Percentiles rank a stretch among this genome's conserved stretches.
Evolutionary conservation across 1,140 invertebrate species (phyloP).

Genomic region (Eubasilissa regina): DNA sequence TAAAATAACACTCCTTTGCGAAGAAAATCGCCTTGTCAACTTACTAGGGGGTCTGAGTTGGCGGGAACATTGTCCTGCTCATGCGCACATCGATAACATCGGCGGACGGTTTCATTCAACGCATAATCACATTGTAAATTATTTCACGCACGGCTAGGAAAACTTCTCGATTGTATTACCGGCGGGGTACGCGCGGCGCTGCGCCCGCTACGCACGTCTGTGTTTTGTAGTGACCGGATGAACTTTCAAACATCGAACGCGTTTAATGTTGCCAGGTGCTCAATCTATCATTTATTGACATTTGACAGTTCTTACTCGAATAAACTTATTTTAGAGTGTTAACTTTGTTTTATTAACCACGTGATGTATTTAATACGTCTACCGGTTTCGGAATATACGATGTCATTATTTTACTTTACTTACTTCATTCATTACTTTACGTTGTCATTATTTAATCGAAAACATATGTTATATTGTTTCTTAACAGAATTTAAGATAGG

Average conservation of each 20-base stretch:
- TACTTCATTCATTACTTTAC: too few species aligned
- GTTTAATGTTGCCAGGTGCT: slow-evolving; percentile 15
- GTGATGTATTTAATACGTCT: too few species aligned
- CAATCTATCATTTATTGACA: background rate
- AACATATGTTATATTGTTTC: too few species aligned
- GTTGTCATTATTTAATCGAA: too few species aligned
- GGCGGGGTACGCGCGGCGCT: background rate
- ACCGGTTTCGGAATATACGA: too few species aligned
- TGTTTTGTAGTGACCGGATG: slow-evolving; percentile 10
- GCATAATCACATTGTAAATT: slow-evolving; percentile 14
- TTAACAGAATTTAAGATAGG: too few species aligned
- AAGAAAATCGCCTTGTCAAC: too few species aligned
- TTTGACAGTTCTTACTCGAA: too few species aligned
- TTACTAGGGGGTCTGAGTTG: background rate
- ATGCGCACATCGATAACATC: background rate
- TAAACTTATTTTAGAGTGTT: too few species aligned
- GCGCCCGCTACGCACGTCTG: slow-evolving; percentile 7
- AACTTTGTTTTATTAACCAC: too few species aligned
- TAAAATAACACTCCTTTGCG: too few species aligned
- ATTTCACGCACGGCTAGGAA: slow-evolving; percentile 10
- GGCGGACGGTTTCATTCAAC: slow-evolving; percentile 6
- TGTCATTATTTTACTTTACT: too few species aligned
- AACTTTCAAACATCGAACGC: slow-evolving; percentile 10
- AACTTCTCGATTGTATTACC: slow-evolving; percentile 19
- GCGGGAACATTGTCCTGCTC: background rate